Percentiles rank a stretch among this genome's conserved stretches.
Evolutionary conservation across 2,113 vertebrate species (phyloP).

Genomic region (Micromys minutus): DNA sequence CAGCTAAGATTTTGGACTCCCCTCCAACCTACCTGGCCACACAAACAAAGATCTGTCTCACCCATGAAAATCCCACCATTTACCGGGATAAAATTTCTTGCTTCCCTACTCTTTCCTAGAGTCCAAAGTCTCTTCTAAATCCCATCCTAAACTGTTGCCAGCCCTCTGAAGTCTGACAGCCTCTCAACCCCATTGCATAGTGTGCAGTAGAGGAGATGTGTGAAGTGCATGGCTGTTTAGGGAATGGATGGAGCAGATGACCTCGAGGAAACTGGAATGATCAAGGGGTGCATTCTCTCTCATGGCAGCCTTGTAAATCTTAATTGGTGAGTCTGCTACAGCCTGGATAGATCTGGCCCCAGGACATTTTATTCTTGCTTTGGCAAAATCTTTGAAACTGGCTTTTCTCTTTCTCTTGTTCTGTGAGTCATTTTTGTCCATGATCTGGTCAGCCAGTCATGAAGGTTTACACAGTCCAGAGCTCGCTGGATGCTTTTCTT

Average conservation of each 20-base stretch:
- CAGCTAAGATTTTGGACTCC: not conserved
- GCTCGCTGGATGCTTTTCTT: slow-evolving; percentile 31
- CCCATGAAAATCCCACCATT: not conserved
- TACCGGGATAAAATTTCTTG: not conserved
- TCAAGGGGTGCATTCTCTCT: not conserved
- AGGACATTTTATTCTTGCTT: slow-evolving; percentile 5
- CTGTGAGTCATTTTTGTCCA: slow-evolving; percentile 43
- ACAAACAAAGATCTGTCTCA: not conserved
- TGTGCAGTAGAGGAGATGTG: not conserved
- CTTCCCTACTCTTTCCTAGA: not conserved
- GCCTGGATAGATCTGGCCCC: not conserved
- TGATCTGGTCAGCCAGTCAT: slow-evolving; percentile 62
- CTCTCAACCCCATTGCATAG: not conserved
- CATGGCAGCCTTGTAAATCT: not conserved
- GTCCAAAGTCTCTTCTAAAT: not conserved
- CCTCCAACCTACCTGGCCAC: not conserved
- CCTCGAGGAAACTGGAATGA: not conserved
- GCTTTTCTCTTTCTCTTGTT: slow-evolving; percentile 48
- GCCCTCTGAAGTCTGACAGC: not conserved
- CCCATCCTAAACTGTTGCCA: not conserved
- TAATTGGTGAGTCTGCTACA: not conserved
- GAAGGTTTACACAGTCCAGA: slow-evolving; percentile 64
- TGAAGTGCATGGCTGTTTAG: not conserved
- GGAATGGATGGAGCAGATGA: not conserved
- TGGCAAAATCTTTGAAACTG: slow-evolving; percentile 21